phyloP scores from a whole-genome alignment of 1,140 invertebrate species.

The Himalopsyche phryganea region DNA sequence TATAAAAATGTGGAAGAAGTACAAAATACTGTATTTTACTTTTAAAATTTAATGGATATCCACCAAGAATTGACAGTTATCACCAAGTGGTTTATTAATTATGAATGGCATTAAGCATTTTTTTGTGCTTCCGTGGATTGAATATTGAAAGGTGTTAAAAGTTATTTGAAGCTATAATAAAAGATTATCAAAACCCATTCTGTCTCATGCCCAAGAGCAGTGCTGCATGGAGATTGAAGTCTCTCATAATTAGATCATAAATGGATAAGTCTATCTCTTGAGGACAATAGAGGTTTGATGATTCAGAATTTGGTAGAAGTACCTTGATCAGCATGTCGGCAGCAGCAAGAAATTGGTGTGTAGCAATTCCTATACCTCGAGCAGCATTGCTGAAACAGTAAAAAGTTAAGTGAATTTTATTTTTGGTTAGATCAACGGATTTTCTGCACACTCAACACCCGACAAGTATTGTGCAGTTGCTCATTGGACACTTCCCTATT shows the following conservation, averaged over 20 bases:
- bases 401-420: neutral
- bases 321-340: slow-evolving; percentile 29
- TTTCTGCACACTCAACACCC: neutral
- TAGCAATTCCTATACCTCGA: slow-evolving; percentile 36
- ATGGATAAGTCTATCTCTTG: neutral
- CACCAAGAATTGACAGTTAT: no score
- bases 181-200: slow-evolving; percentile 15
- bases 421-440: slow-evolving; percentile 1
- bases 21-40: no score
- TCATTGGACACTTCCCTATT: neutral
- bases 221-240: slow-evolving; percentile 16
- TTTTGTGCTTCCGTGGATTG: no score
- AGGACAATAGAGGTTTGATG: neutral
- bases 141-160: no score
- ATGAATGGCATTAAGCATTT: no score
- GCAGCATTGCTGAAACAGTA: slow-evolving; percentile 39
- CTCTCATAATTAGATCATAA: slow-evolving; percentile 3
- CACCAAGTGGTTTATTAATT: no score
- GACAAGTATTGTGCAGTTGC: neutral
- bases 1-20: no score
- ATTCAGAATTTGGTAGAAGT: neutral
- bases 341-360: slow-evolving; percentile 22
- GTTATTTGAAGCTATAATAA: no score
- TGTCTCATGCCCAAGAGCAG: slow-evolving; percentile 6
- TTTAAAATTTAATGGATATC: no score